Percentiles rank a stretch among this genome's conserved stretches.
Conservation (phyloP, 35 echinoderm and acorn worm genomes). For the Hemicentrotus pulcherrimus region DNA sequence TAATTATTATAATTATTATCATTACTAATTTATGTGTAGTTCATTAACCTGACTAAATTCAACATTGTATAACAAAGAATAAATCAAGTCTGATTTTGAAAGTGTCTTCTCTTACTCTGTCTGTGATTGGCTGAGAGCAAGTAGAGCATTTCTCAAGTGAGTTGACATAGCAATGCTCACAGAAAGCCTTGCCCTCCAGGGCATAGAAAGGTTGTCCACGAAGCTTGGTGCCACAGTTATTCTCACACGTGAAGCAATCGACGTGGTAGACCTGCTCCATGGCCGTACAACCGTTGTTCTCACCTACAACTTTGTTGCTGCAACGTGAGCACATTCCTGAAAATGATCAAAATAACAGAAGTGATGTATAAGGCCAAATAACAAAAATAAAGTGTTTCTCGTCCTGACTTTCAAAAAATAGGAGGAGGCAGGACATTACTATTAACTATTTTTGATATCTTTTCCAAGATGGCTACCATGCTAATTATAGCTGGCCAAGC, state of each 20-base stretch:
- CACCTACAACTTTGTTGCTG: slow-evolving; percentile 82
- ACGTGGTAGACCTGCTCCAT: slow-evolving; percentile 98
- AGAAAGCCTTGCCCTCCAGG: slow-evolving; percentile 91
- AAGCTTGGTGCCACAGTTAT: slow-evolving; percentile 81
- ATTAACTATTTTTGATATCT: slow-evolving; percentile 51
- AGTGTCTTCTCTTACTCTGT: slow-evolving; percentile 72
- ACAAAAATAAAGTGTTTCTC: too few species aligned
- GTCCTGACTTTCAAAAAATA: too few species aligned
- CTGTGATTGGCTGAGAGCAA: slow-evolving; percentile 92
- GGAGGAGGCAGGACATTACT: slow-evolving; percentile 64
- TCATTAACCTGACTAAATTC: background rate
- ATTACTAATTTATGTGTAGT: too few species aligned
- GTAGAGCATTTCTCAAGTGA: slow-evolving; percentile 96
- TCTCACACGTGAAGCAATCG: slow-evolving; percentile 90
- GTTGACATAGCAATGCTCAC: slow-evolving; percentile 93
- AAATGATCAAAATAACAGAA: background rate
- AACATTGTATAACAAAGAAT: background rate
- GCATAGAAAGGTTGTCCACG: slow-evolving; percentile 95
- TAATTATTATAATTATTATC: too few species aligned
- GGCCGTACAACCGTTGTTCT: slow-evolving; percentile 92
- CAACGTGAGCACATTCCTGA: slow-evolving; percentile 90
- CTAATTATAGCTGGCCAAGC: too few species aligned
- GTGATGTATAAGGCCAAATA: background rate
- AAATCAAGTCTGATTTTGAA: background rate
- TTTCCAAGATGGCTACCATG: too few species aligned